Conservation (phyloP, 92 coral and sea anemone species). For the Parazoanthus swiftii region DNA sequence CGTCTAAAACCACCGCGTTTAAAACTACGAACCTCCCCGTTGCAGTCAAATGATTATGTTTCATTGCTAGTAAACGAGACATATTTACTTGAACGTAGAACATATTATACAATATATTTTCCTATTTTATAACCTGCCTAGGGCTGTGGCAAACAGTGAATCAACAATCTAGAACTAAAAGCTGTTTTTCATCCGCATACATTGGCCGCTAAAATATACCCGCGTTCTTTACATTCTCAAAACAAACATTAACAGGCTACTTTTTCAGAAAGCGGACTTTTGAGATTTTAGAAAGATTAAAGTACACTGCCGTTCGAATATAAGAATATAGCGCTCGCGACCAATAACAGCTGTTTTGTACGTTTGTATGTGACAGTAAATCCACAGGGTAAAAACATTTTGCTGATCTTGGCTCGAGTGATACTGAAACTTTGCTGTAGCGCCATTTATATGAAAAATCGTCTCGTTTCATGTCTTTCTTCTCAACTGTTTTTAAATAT, state of each 20-base stretch:
- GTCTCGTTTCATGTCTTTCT: neutral
- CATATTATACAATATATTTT: neutral
- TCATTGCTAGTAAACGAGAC: neutral
- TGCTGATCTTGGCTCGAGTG: no score
- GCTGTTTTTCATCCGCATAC: neutral
- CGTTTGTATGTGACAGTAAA: neutral
- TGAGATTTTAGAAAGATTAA: neutral
- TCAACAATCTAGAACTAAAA: neutral
- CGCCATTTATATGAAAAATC: neutral
- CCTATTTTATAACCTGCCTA: neutral
- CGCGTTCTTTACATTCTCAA: constrained; percentile 2
- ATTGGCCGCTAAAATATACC: neutral
- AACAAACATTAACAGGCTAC: neutral
- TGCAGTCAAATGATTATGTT: neutral
- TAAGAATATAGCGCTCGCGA: neutral
- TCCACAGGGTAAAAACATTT: no score
- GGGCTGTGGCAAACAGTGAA: neutral
- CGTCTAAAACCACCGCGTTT: neutral
- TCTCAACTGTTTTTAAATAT: no score
- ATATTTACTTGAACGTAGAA: neutral
- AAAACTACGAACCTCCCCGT: neutral
- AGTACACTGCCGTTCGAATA: neutral
- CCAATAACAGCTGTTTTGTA: neutral
- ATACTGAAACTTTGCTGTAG: neutral
- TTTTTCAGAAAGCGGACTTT: neutral